Evolutionary conservation across 2,888 invertebrate species (phyloP).

Genomic region (Ochlodes sylvanus): DNA sequence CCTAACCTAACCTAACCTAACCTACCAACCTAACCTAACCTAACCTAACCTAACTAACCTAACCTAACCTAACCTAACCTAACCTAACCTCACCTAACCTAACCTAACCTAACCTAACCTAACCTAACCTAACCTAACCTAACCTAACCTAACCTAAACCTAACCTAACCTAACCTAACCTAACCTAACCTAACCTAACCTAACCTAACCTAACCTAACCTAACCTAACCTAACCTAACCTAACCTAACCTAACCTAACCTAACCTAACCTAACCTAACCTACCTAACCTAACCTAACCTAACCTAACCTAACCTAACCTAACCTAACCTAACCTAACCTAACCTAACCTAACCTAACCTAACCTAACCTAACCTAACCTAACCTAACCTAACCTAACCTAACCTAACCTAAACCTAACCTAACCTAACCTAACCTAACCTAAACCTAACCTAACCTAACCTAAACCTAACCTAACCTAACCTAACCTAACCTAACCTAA

Average conservation of each 20-base stretch:
- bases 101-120: constrained; percentile 16
- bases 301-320: constrained; percentile 38
- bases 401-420: constrained; percentile 43
- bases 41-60: constrained; percentile 37
- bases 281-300: constrained; percentile 38
- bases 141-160: constrained; percentile 21
- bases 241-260: constrained; percentile 33
- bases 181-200: constrained; percentile 11
- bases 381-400: constrained; percentile 43
- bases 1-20: constrained; percentile 41
- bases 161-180: constrained; percentile 14
- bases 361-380: constrained; percentile 5
- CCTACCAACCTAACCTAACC: constrained; percentile 33
- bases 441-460: constrained; percentile 43
- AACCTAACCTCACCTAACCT: constrained; percentile 11
- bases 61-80: constrained; percentile 39
- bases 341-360: constrained; percentile 39
- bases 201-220: constrained; percentile 14
- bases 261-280: constrained; percentile 36
- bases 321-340: constrained; percentile 24
- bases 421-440: constrained; percentile 46
- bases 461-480: constrained; percentile 48
- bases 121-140: too few relatives aligned
- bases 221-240: constrained; percentile 14
- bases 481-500: constrained; percentile 47